These are phyloP conservation scores for Caerostris darwini DNA, from an alignment of 1,140 invertebrate genomes.

Conservation along the genomic window DNA sequence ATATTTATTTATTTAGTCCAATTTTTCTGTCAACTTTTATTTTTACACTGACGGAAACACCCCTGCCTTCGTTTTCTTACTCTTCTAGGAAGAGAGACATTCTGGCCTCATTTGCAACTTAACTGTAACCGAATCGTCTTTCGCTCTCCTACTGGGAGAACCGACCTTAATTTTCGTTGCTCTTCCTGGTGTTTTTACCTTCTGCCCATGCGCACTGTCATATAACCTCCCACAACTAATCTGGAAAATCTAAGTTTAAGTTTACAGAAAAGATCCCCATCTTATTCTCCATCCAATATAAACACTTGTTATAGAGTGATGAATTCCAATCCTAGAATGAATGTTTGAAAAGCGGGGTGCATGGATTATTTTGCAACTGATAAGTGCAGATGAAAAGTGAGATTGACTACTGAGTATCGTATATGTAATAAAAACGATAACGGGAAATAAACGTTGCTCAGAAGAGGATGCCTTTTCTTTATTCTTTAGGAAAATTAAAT, in stretches of 20 bases:
- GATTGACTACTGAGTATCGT: too few species aligned
- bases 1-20: constrained; percentile 70
- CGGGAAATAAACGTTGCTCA: too few species aligned
- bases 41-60: constrained; percentile 45
- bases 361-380: neutral
- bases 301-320: constrained; percentile 52
- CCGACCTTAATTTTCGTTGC: constrained; percentile 60
- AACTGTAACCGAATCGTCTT: constrained; percentile 62
- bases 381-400: too few species aligned
- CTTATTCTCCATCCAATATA: neutral
- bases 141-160: constrained; percentile 25
- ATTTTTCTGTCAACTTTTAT: constrained; percentile 57
- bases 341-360: neutral
- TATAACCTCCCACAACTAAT: constrained; percentile 13
- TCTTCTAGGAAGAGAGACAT: constrained; percentile 58
- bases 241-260: constrained; percentile 29
- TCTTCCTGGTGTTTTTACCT: constrained; percentile 7
- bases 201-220: neutral
- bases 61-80: constrained; percentile 47
- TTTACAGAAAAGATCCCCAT: neutral
- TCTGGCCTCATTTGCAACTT: constrained; percentile 71
- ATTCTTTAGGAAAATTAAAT: too few species aligned
- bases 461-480: too few species aligned
- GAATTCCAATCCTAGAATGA: neutral
- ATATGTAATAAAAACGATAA: too few species aligned